Base-by-base conservation (phyloP, 2,888 invertebrate genomes). In the Neoscelio sp. region DNA sequence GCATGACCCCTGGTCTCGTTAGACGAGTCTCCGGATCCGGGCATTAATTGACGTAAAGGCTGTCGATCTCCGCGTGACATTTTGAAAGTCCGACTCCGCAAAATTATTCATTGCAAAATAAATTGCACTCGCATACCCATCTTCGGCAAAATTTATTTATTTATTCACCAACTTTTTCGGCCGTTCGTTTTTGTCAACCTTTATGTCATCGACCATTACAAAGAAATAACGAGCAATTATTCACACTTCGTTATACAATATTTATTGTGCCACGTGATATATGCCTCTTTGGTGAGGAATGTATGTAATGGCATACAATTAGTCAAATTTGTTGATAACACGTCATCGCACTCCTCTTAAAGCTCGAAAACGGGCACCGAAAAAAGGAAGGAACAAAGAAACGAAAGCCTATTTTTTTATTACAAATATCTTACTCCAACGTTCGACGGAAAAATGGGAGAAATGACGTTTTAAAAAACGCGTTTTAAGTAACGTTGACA, bases 1-100 rank as follows among this genome's bases (percentile, higher is more conserved):
- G 62, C 38, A 10, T 68, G 68, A 75, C 75, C 75, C 46, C 46
- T 60, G 60, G 75, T 75, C 75, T 75, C 75, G 67, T 75, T 75
- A 75, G 60, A 52, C 67, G 60, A 60, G 67, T 67, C 67, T 12
- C 23, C 75, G 67, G 73, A 54, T 74, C 46, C 60, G 54, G 68
- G 62, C 56, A 54, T 68, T 68, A 68, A 54, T 68, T 56, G 56
- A 46, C 46, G 35, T 20, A 33, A 40, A 33, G 35, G 12, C 35
- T 28, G 58, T 60, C 58, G 58, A 46, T 38, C 30, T 23, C 12
- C 23, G 10, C 35, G 30, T 20, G 70, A 58, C 50, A 54, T 71
- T 71, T 71, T 60, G 38, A 62, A 70, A 44, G 42, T 30, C 12
- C 23, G 23, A 15, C 33, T 33, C 28, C 58, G 48, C 68, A 56